A percentile compares a stretch with the other conserved stretches of the same genome.
These are phyloP conservation scores for Bathybates hornii DNA, from an alignment of 2,113 vertebrate species.

Conservation along the genomic window DNA sequence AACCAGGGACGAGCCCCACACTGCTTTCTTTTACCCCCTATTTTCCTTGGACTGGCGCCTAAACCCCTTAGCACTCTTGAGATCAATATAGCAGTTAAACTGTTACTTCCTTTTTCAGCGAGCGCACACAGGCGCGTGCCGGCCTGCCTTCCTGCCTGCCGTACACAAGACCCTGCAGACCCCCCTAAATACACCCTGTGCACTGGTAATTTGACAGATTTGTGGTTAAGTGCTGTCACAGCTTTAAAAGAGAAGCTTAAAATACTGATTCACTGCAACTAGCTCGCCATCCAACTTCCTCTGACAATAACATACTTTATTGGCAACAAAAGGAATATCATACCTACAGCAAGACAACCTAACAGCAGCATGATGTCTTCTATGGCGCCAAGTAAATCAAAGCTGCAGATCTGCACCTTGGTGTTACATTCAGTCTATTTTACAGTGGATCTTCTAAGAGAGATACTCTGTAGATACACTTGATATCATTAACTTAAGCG, in stretches of 20 bases:
- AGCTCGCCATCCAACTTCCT: neutral
- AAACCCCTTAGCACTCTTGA: slow-evolving; percentile 61
- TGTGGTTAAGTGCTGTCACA: slow-evolving; percentile 38
- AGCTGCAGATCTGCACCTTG: neutral
- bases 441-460: neutral
- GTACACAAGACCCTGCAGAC: slow-evolving; percentile 45
- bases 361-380: neutral
- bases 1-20: slow-evolving; percentile 37
- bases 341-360: neutral
- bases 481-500: neutral
- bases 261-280: slow-evolving; percentile 25
- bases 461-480: neutral
- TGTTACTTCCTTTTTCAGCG: slow-evolving; percentile 56
- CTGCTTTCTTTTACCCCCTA: slow-evolving; percentile 47
- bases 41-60: slow-evolving; percentile 53
- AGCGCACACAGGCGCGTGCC: slow-evolving; percentile 5
- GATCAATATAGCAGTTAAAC: slow-evolving; percentile 74
- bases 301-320: slow-evolving; percentile 10
- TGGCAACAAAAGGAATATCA: neutral
- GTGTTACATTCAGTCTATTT: neutral
- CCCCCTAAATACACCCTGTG: slow-evolving; percentile 45
- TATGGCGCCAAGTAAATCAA: neutral
- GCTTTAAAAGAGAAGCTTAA: slow-evolving; percentile 42
- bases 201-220: slow-evolving; percentile 61
- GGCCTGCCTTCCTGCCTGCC: neutral